A percentile compares a stretch with the other conserved stretches of the same genome.
These are phyloP conservation scores for Busseola fusca DNA, from an alignment of 2,888 invertebrate genomes.

Conservation along the genomic window DNA sequence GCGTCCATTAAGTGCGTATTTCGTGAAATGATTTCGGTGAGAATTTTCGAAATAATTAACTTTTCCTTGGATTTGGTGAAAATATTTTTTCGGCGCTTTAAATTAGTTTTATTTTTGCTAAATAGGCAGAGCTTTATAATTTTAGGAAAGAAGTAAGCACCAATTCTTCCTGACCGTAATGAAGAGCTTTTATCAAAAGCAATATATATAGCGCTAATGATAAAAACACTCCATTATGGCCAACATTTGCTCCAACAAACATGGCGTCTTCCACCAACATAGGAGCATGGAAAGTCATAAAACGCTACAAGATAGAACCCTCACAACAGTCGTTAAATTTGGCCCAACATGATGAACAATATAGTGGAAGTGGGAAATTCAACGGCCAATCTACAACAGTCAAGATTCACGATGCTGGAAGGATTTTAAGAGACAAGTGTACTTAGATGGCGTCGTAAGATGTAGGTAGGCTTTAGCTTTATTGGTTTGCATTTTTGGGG, in stretches of 20 bases:
- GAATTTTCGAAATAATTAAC: slow-evolving; percentile 49
- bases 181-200: slow-evolving; percentile 9
- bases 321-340: slow-evolving; percentile 54
- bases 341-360: slow-evolving; percentile 56
- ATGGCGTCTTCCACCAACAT: slow-evolving; percentile 6
- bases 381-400: slow-evolving; percentile 48
- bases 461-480: slow-evolving; percentile 65
- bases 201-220: too few relatives aligned
- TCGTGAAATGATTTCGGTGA: slow-evolving; percentile 46
- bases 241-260: slow-evolving; percentile 27
- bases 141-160: slow-evolving; percentile 18
- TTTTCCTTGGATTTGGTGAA: slow-evolving; percentile 39
- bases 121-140: slow-evolving; percentile 31
- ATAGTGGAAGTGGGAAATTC: slow-evolving; percentile 58
- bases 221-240: slow-evolving; percentile 15
- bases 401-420: slow-evolving; percentile 56
- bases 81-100: slow-evolving; percentile 34
- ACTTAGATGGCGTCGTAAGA: slow-evolving; percentile 68
- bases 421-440: slow-evolving; percentile 65
- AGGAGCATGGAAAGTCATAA: slow-evolving; percentile 30
- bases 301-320: slow-evolving; percentile 41
- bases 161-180: slow-evolving; percentile 15
- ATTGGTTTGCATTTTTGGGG: slow-evolving; percentile 66
- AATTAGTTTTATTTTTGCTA: slow-evolving; percentile 42
- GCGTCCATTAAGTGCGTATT: slow-evolving; percentile 46